phyloP scores from a whole-genome alignment of 2,113 vertebrate species.

The Saiga tatarica region DNA sequence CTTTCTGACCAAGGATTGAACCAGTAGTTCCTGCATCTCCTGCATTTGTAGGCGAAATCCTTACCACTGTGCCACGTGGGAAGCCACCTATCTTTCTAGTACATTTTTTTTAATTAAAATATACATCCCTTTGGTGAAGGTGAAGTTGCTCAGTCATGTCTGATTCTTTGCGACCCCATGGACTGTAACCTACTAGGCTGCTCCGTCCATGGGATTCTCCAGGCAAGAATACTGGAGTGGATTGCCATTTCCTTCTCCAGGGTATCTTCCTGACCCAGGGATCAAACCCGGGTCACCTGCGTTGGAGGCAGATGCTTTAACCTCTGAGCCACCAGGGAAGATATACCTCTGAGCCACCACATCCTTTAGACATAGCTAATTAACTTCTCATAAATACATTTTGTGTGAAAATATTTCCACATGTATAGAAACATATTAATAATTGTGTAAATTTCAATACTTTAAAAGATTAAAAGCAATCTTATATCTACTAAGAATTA shows the following conservation, averaged over 20 bases:
- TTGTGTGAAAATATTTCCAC: not conserved
- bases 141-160: too few relatives aligned
- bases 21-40: too few relatives aligned
- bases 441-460: not conserved
- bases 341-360: too few relatives aligned
- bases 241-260: too few relatives aligned
- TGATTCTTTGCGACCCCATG: too few relatives aligned
- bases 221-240: too few relatives aligned
- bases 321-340: too few relatives aligned
- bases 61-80: not conserved
- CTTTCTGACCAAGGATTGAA: not conserved
- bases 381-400: not conserved
- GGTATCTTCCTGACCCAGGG: too few relatives aligned
- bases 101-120: not conserved
- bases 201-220: too few relatives aligned
- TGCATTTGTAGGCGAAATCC: not conserved
- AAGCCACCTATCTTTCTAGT: not conserved
- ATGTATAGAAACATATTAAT: not conserved
- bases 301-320: too few relatives aligned
- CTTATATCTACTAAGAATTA: not conserved
- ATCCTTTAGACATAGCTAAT: not conserved
- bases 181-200: too few relatives aligned
- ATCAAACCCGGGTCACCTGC: too few relatives aligned
- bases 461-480: not conserved
- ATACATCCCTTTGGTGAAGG: not conserved